These are phyloP conservation scores for Prosapia bicincta DNA, from an alignment of 2,888 invertebrate genomes.

Conservation along the genomic window DNA sequence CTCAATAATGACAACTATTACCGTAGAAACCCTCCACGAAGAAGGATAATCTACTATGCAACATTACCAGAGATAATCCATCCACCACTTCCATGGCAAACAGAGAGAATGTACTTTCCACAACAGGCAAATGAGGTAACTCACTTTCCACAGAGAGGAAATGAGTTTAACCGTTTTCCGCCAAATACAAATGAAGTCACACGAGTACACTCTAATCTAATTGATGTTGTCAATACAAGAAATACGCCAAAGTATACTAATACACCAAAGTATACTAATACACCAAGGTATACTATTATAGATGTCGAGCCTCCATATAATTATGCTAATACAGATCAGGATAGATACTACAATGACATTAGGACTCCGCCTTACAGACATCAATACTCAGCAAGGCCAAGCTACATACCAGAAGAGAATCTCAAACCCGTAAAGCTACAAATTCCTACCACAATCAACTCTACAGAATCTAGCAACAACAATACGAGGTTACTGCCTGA, in stretches of 20 bases:
- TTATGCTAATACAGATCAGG: background rate
- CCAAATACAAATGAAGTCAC: slow-evolving; percentile 10
- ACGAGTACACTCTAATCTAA: slow-evolving; percentile 20
- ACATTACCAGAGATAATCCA: slow-evolving; percentile 16
- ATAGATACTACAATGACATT: background rate
- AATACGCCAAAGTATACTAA: slow-evolving; percentile 16
- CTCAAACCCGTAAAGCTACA: slow-evolving; percentile 18
- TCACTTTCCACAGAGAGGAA: slow-evolving; percentile 7
- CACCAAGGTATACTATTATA: slow-evolving; percentile 20
- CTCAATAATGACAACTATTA: background rate
- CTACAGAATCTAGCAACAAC: slow-evolving; percentile 4
- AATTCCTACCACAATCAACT: slow-evolving; percentile 3
- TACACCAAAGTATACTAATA: background rate
- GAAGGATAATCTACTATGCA: slow-evolving; percentile 20
- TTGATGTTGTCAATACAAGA: slow-evolving; percentile 8
- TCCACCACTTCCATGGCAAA: slow-evolving; percentile 1
- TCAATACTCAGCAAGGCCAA: background rate
- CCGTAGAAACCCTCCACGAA: background rate
- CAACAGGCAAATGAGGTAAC: slow-evolving; percentile 8
- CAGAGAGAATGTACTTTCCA: background rate
- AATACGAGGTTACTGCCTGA: slow-evolving; percentile 12
- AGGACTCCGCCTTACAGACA: background rate
- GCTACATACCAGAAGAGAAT: slow-evolving; percentile 1
- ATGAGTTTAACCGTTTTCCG: background rate
- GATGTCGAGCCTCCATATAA: slow-evolving; percentile 22